Percentiles rank a stretch among this genome's conserved stretches.
Conservation (phyloP, 2,113 vertebrate genomes). For the Junco hyemalis region DNA sequence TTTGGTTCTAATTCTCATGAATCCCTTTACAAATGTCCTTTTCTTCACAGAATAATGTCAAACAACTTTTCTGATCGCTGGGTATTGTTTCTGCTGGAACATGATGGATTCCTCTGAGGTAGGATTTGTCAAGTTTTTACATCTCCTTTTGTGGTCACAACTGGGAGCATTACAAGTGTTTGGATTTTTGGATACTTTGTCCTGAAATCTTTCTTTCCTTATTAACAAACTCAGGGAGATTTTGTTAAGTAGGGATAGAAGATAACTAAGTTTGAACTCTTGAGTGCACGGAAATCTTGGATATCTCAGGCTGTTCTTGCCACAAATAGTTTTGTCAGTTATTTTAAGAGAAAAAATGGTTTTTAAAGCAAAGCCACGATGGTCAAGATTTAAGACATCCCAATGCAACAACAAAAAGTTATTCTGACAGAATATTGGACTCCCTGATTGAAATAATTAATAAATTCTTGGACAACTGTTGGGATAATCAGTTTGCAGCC, state of each 20-base stretch:
- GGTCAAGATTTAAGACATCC: neutral
- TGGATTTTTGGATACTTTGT: neutral
- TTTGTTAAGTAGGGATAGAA: neutral
- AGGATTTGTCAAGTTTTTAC: slow-evolving; percentile 14
- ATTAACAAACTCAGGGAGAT: neutral
- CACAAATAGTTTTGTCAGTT: neutral
- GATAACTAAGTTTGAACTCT: neutral
- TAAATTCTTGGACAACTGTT: neutral
- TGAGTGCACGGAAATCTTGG: neutral
- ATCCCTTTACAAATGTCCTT: slow-evolving; percentile 24
- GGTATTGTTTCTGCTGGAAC: neutral
- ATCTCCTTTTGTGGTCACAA: neutral
- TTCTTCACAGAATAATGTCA: neutral
- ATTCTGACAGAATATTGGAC: neutral
- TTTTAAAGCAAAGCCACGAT: neutral
- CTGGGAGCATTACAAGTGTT: neutral
- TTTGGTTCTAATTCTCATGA: slow-evolving; percentile 1
- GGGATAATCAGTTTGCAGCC: neutral
- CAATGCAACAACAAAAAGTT: neutral
- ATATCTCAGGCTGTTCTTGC: neutral
- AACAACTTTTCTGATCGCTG: neutral
- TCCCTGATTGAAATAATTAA: neutral
- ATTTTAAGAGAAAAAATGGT: neutral
- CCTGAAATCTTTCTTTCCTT: neutral
- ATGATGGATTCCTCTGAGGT: neutral